phyloP scores from a whole-genome alignment of 1,140 invertebrate species.

The Sitobion miscanthi region DNA sequence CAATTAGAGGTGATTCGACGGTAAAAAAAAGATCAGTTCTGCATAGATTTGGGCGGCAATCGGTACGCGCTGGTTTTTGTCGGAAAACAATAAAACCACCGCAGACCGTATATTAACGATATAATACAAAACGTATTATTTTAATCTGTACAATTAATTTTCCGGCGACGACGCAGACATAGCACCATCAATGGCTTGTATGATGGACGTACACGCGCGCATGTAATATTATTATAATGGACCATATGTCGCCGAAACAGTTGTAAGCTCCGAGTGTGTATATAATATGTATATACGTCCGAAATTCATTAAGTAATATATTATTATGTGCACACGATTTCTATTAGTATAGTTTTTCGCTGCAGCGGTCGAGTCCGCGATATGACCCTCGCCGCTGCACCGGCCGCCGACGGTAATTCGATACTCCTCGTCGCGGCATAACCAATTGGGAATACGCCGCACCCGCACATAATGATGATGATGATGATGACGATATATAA shows the following conservation, averaged over 20 bases:
- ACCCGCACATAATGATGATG: background rate
- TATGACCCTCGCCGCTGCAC: background rate
- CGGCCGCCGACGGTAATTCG: background rate
- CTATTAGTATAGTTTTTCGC: background rate
- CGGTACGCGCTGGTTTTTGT: too few relatives aligned
- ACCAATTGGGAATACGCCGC: conserved; percentile 30
- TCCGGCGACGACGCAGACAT: too few relatives aligned
- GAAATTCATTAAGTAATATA: background rate
- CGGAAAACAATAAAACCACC: too few relatives aligned
- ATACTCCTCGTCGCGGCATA: background rate
- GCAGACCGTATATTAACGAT: too few relatives aligned
- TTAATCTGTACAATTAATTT: too few relatives aligned
- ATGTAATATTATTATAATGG: background rate
- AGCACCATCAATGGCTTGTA: too few relatives aligned
- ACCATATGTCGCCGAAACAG: background rate
- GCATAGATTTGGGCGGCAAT: too few relatives aligned
- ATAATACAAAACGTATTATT: too few relatives aligned
- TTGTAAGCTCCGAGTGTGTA: background rate
- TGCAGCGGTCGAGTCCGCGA: background rate
- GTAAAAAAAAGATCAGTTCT: too few relatives aligned
- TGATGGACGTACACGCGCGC: too few relatives aligned
- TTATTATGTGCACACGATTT: background rate
- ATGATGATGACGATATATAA: background rate
- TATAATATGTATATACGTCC: background rate
- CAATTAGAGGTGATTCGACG: too few relatives aligned